Percentiles rank a stretch among this genome's conserved stretches.
Conservation (phyloP, 2,113 vertebrate species). For the Podarcis raffonei region DNA sequence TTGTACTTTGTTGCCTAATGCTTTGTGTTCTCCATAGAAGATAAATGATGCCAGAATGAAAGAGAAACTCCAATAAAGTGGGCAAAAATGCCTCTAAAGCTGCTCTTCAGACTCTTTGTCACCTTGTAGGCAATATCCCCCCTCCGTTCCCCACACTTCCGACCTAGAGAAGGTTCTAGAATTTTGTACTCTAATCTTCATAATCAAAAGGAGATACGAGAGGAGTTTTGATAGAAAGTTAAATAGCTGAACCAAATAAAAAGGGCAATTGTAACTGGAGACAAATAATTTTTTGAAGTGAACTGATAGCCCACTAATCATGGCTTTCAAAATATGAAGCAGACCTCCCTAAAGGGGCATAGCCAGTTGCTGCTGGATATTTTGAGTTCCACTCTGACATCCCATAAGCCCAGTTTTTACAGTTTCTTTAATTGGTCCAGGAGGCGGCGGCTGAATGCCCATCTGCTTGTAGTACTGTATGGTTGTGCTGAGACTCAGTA, state of each 20-base stretch:
- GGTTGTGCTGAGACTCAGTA: not conserved
- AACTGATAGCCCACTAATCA: not conserved
- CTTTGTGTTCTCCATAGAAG: constrained; percentile 36
- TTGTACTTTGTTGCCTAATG: constrained; percentile 37
- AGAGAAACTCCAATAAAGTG: constrained; percentile 35
- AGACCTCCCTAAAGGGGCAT: not conserved
- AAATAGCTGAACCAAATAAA: not conserved
- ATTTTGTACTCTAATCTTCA: constrained; percentile 19
- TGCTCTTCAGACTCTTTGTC: constrained; percentile 14
- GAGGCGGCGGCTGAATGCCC: not conserved
- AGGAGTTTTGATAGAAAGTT: not conserved
- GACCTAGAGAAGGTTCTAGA: constrained; percentile 19
- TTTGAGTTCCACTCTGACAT: not conserved
- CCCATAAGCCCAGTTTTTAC: not conserved
- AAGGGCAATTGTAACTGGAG: not conserved
- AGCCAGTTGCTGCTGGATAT: not conserved
- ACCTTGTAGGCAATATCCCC: constrained; percentile 1
- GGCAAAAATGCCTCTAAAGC: constrained; percentile 34
- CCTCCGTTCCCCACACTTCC: constrained; percentile 3
- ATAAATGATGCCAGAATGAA: constrained; percentile 19
- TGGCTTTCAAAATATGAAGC: not conserved
- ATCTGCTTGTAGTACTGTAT: not conserved
- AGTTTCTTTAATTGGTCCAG: not conserved
- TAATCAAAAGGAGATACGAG: constrained; percentile 40
- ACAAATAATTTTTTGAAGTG: not conserved